phyloP scores from a whole-genome alignment of 2,888 invertebrate genomes.

The Lypha dubia region DNA sequence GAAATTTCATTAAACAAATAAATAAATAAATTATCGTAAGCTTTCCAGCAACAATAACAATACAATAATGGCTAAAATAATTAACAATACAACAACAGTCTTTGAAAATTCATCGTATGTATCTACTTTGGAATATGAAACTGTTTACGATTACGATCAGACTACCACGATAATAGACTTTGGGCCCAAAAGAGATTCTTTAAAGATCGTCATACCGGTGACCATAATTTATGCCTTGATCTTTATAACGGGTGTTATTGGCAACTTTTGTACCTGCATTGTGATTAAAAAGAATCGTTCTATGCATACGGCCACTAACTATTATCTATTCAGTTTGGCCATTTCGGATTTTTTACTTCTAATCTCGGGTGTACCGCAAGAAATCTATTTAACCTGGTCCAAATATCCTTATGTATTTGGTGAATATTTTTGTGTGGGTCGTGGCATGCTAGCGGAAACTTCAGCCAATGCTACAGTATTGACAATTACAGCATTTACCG shows the following conservation, averaged over 20 bases:
- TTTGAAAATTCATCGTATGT: slow-evolving; percentile 15
- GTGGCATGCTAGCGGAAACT: slow-evolving; percentile 91
- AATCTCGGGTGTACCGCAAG: slow-evolving; percentile 88
- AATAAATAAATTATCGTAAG: slow-evolving; percentile 27
- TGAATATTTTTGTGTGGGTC: slow-evolving; percentile 89
- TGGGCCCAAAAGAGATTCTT: slow-evolving; percentile 87
- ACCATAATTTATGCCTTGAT: slow-evolving; percentile 91
- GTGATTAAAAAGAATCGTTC: slow-evolving; percentile 92
- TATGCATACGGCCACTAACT: slow-evolving; percentile 92
- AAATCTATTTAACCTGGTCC: slow-evolving; percentile 91
- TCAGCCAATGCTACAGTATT: slow-evolving; percentile 90
- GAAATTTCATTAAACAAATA: background rate
- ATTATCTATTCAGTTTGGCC: slow-evolving; percentile 93
- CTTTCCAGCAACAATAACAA: slow-evolving; percentile 37
- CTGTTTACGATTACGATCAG: slow-evolving; percentile 38
- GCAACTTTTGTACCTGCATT: slow-evolving; percentile 92
- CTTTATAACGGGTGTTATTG: slow-evolving; percentile 90
- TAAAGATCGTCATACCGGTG: slow-evolving; percentile 87
- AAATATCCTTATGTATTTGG: slow-evolving; percentile 92
- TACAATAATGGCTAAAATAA: slow-evolving; percentile 24
- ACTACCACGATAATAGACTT: slow-evolving; percentile 68
- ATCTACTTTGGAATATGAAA: slow-evolving; percentile 3
- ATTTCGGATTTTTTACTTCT: slow-evolving; percentile 92
- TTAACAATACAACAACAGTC: slow-evolving; percentile 5
- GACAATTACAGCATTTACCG: slow-evolving; percentile 93